These are phyloP conservation scores for Drosophila ambigua DNA, from an alignment of 1,140 invertebrate species.

Conservation along the genomic window DNA sequence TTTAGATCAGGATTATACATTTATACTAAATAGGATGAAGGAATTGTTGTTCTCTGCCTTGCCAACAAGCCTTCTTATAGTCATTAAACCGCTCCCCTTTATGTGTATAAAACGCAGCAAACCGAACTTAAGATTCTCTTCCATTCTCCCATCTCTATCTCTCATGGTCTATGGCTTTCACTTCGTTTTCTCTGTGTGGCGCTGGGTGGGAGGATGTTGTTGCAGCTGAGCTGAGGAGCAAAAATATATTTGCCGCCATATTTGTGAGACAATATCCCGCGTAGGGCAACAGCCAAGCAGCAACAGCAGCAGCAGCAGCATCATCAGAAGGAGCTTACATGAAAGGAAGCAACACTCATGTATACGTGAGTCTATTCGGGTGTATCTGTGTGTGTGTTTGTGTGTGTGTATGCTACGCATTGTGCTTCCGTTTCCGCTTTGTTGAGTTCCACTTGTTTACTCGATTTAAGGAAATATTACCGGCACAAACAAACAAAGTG, in stretches of 20 bases:
- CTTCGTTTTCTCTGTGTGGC: too few relatives aligned
- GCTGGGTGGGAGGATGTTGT: constrained; percentile 27
- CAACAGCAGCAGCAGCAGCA: too few relatives aligned
- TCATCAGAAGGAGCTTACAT: constrained; percentile 42
- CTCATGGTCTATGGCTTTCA: too few relatives aligned
- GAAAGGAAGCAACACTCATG: constrained; percentile 37
- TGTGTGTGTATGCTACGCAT: constrained; percentile 64
- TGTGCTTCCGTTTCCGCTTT: constrained; percentile 81
- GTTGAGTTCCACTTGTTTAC: constrained; percentile 81
- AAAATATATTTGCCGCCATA: constrained; percentile 81
- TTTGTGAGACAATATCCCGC: constrained; percentile 79
- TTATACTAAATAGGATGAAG: too few relatives aligned
- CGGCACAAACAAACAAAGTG: constrained; percentile 81
- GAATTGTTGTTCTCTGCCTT: too few relatives aligned
- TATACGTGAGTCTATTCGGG: constrained; percentile 4
- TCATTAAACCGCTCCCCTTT: too few relatives aligned
- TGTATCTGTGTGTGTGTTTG: constrained; percentile 15
- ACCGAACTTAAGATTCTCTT: background rate
- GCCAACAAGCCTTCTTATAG: too few relatives aligned
- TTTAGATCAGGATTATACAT: too few relatives aligned
- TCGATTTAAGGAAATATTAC: constrained; percentile 82
- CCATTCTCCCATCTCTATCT: background rate
- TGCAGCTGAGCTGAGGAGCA: constrained; percentile 56
- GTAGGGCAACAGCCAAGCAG: constrained; percentile 2
- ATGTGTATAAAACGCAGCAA: background rate